Evolutionary conservation across 2,888 invertebrate species (phyloP), one percentile per base, ranked within the genome.

Genomic region (Drosophila pullipes): DNA sequence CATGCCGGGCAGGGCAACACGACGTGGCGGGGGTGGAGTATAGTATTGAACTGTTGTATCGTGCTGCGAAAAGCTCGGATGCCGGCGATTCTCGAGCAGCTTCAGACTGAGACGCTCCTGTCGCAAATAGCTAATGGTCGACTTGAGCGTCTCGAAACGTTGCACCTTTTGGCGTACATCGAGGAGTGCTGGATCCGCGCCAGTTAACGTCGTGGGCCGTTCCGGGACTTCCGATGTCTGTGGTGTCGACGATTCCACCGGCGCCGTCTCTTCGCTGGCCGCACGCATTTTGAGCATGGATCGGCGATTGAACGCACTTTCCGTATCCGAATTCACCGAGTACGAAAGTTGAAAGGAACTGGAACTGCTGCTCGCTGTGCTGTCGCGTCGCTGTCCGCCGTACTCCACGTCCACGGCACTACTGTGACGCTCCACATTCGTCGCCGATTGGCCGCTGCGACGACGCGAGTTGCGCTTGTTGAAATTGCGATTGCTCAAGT

Each of bases 301-400:
- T 37, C 84, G 89, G 30, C 85, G 89, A 65, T 91, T 89, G 63
- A 91, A 91, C n/a, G 89, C 89, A 47, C 88, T 87, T 65, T 93
- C 93, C 72, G 91, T 91, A 64, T 92, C 91, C 18, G 92, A 91
- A 68, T 92, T 90, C 4, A 92, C 91, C 25, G 93, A 93, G 68
- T 90, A 91, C n/a, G 92, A 89, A 44, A 86, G 83, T 47, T 92
- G 86, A 62, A 91, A 74, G n/a, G 91, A 89, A 67, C 91, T 88
- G 67, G 79, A 83, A 73, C 82, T 75, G 75, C 74, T 71, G 77
- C 79, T 71, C 28, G 28, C 54, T 69, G 69, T 58, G 68, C 82
- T 71, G 35, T 78, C 69, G 68, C 81, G 69, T 71, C 81, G 70
- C 22, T 30, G 44, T 78, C 65, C 81, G 76, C 31, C 83, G 68